Conservation (phyloP, 2,888 invertebrate species). For the Dexiosoma caninum region DNA sequence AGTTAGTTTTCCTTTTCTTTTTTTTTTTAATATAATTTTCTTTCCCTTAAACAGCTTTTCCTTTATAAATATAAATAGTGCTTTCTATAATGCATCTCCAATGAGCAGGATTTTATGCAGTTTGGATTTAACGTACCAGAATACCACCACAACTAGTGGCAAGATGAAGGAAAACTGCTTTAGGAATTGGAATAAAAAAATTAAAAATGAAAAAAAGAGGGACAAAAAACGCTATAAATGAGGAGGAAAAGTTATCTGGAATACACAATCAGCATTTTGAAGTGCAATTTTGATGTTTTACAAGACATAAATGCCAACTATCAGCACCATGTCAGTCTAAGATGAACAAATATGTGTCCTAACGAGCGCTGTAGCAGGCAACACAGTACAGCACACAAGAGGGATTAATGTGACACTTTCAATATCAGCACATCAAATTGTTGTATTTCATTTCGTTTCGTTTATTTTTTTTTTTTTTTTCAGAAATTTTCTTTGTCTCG, state of each 20-base stretch:
- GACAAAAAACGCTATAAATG: conserved; percentile 19
- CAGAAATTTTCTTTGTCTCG: conserved; percentile 24
- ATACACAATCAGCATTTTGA: conserved; percentile 39
- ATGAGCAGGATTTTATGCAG: conserved; percentile 27
- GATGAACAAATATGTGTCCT: conserved; percentile 45
- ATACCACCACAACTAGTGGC: conserved; percentile 24
- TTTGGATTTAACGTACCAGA: conserved; percentile 50
- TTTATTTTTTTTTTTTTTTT: too few relatives aligned
- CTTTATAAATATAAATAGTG: conserved; percentile 68
- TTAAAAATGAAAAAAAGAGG: conserved; percentile 22
- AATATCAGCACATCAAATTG: conserved; percentile 36
- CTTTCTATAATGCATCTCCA: conserved; percentile 44
- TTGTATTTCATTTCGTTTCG: background rate
- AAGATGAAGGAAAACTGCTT: conserved; percentile 54
- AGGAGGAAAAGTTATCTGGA: conserved; percentile 10
- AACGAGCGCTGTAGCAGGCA: background rate
- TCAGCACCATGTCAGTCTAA: conserved; percentile 59
- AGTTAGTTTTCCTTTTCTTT: conserved; percentile 46
- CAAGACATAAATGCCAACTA: conserved; percentile 60
- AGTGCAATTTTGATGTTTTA: conserved; percentile 58
- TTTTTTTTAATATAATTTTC: too few relatives aligned
- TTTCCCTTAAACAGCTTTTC: background rate
- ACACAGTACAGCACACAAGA: background rate
- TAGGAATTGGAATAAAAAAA: conserved; percentile 12
- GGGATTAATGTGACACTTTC: conserved; percentile 48